Percentiles rank a stretch among this genome's conserved stretches.
phyloP scores from a whole-genome alignment of 2,888 invertebrate species.

The Emmelina monodactyla region DNA sequence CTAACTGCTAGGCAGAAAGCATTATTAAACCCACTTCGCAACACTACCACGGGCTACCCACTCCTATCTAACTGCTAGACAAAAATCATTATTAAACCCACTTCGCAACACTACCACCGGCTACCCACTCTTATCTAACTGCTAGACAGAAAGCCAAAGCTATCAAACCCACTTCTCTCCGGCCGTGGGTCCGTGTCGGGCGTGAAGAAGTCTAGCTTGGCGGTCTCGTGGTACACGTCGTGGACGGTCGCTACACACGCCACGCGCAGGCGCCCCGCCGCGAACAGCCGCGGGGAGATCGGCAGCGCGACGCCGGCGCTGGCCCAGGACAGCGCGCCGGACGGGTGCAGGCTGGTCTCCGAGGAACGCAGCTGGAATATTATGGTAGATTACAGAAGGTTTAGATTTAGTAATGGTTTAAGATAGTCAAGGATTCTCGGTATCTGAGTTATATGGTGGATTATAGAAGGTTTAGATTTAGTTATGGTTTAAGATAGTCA shows the following conservation, averaged over 20 bases:
- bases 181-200: slow-evolving; percentile 80
- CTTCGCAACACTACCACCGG: too few relatives aligned
- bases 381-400: neutral
- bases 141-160: too few relatives aligned
- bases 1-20: too few relatives aligned
- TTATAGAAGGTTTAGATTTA: neutral
- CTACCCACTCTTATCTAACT: too few relatives aligned
- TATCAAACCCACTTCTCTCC: slow-evolving; percentile 73
- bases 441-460: slow-evolving; percentile 18
- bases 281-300: slow-evolving; percentile 66
- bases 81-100: too few relatives aligned
- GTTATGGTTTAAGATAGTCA: neutral
- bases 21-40: too few relatives aligned
- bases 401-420: neutral
- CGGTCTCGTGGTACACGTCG: slow-evolving; percentile 72
- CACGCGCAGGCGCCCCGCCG: slow-evolving; percentile 70
- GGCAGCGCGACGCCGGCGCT: slow-evolving; percentile 66
- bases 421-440: too few relatives aligned
- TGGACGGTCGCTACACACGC: slow-evolving; percentile 76
- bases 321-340: slow-evolving; percentile 61
- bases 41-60: too few relatives aligned
- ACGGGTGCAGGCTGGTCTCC: slow-evolving; percentile 47
- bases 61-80: too few relatives aligned
- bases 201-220: slow-evolving; percentile 74
- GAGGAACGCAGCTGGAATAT: slow-evolving; percentile 42